Conservation (phyloP, 2,113 vertebrate species). For the Micronisus gabar region DNA sequence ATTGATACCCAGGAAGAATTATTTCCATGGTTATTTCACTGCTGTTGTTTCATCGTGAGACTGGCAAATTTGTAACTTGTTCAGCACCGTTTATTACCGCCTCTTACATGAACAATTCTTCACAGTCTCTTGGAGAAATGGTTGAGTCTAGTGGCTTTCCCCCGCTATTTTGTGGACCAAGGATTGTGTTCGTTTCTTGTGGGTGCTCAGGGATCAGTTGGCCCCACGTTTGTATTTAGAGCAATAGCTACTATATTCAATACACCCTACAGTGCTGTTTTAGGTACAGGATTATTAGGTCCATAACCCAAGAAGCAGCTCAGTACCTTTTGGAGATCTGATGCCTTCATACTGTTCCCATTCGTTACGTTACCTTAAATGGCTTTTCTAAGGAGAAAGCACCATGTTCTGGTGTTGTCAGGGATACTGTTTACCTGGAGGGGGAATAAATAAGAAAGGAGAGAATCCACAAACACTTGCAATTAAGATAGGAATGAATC, state of each 20-base stretch:
- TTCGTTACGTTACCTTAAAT: accelerated
- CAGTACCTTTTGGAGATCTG: neutral
- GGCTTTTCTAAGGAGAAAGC: neutral
- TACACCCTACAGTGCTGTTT: neutral
- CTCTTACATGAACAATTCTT: neutral
- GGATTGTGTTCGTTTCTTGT: accelerated
- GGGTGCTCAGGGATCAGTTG: neutral
- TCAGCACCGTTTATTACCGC: accelerated
- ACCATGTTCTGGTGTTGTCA: neutral
- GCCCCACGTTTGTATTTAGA: accelerated
- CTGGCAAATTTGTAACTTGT: neutral
- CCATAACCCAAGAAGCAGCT: neutral
- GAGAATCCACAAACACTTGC: accelerated
- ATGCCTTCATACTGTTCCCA: accelerated
- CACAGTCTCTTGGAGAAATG: neutral
- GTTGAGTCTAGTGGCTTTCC: neutral
- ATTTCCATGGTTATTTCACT: neutral
- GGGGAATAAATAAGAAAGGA: neutral
- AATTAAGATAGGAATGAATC: accelerated
- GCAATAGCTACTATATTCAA: accelerated
- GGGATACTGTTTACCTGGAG: neutral
- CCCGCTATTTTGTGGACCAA: accelerated
- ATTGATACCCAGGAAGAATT: neutral
- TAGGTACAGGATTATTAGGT: accelerated
- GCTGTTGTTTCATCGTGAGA: neutral